Base-by-base conservation (phyloP, 2,797 vertebrate genomes). In the Enteromius treurensis region DNA sequence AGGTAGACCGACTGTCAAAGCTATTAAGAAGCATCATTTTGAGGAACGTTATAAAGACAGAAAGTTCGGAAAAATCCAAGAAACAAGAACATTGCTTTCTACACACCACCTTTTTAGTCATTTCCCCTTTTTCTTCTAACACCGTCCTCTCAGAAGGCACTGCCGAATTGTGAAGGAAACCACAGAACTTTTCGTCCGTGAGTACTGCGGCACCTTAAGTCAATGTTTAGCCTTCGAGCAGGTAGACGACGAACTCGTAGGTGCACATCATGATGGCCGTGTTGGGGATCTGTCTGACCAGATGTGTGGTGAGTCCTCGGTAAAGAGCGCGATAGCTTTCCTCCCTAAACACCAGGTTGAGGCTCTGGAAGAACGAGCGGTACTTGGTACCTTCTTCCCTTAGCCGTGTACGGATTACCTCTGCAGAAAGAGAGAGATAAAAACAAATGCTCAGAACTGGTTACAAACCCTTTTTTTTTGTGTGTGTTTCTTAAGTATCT, bases 191-290 rank as follows among this genome's bases (percentile, higher is more conserved):
- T 42, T 45, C 7, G 51, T 65, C 21, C 68, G 68, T 34, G 80
- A 37, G 53, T 85, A 84, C 37, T 14, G 77, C 79, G 87, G 80
- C n/a, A 23, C 74, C 85, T 47, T 32, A 29, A 42, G 65, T 70
- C 65, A 5, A 53, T 47, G 68, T 89, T 95, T 97, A 99, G 94
- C 95, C 92, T 80, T 97, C 91, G 0, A 99, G 95, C 80, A 99
- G 92, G 94, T 98, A 98, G 84, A 99, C 96, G 86, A 99, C 97
- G 85, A 99, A 88, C 92, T 99, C 98, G 77, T 99, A 99, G 86
- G 98, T 99, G 90, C 96, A 96, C 98, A 99, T 99, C 97, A 99
- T 97, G 91, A 99, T 98, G 89, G 98, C 98, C 0, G 98, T 99
- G 93, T 99, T 99, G 87, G 98, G 98, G 87, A 99, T 99, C 92